These are phyloP conservation scores for Graptemys geographica DNA, from an alignment of 2,797 vertebrate genomes.

Conservation along the genomic window DNA sequence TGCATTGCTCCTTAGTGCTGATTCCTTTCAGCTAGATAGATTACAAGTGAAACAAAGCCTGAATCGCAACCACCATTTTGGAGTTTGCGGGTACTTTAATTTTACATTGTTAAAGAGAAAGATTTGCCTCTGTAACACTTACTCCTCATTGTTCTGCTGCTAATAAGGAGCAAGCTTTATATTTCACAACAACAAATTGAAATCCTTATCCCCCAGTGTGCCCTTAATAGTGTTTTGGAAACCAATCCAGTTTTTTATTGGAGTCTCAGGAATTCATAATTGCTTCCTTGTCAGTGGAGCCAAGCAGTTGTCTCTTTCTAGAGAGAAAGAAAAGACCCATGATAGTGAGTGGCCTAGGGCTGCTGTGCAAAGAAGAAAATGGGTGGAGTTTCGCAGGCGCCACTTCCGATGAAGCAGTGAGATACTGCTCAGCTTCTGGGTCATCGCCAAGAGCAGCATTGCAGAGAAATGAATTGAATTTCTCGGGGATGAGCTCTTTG, in stretches of 20 bases:
- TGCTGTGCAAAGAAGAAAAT: not conserved
- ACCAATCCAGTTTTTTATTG: slow-evolving; percentile 45
- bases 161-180: slow-evolving; percentile 42
- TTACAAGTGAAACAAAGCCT: not conserved
- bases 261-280: slow-evolving; percentile 60
- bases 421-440: not conserved
- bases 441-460: not conserved
- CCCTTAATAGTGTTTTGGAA: slow-evolving; percentile 58
- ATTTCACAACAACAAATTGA: slow-evolving; percentile 50
- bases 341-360: not conserved
- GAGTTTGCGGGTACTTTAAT: not conserved
- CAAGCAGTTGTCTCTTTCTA: slow-evolving; percentile 42
- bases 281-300: slow-evolving; percentile 38
- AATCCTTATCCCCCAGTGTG: slow-evolving; percentile 30
- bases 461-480: not conserved
- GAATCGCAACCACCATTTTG: slow-evolving; percentile 31
- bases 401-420: not conserved
- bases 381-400: not conserved
- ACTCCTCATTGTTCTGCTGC: slow-evolving; percentile 12
- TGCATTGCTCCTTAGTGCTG: slow-evolving; percentile 36
- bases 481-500: not conserved
- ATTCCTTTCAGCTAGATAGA: slow-evolving; percentile 39
- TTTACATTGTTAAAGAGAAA: slow-evolving; percentile 21
- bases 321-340: slow-evolving; percentile 34
- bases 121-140: not conserved